phyloP scores from a whole-genome alignment of 2,888 invertebrate species.

The Disparrhopalites patrizii region DNA sequence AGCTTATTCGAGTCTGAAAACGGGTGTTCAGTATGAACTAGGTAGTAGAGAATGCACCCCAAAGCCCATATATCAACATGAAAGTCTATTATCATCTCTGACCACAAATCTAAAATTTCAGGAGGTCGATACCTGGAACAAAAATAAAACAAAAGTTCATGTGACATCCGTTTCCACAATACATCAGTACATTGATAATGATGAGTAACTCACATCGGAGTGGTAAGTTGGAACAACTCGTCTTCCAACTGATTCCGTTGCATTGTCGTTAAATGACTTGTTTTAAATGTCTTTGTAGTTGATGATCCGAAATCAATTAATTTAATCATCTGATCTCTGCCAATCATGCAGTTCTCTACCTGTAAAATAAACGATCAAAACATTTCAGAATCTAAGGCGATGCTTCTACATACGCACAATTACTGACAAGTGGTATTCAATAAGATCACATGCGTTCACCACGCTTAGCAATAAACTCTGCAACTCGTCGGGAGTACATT shows the following conservation, averaged over 20 bases:
- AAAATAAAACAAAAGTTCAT: too few relatives aligned
- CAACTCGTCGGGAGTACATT: too few relatives aligned
- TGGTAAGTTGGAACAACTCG: slow-evolving; percentile 69
- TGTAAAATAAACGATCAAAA: slow-evolving; percentile 12
- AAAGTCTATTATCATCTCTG: slow-evolving; percentile 85
- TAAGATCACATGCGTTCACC: background rate
- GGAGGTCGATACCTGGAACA: slow-evolving; percentile 80
- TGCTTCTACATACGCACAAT: background rate
- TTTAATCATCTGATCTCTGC: slow-evolving; percentile 44
- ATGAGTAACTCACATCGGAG: slow-evolving; percentile 61
- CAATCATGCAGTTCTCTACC: slow-evolving; percentile 46
- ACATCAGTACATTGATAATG: background rate
- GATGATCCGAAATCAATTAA: slow-evolving; percentile 47
- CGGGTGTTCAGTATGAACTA: slow-evolving; percentile 92
- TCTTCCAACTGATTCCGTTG: slow-evolving; percentile 44
- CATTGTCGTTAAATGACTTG: slow-evolving; percentile 38
- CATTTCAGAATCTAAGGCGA: too few relatives aligned
- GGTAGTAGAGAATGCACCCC: slow-evolving; percentile 87
- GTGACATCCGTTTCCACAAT: background rate
- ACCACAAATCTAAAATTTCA: slow-evolving; percentile 98
- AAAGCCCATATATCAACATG: slow-evolving; percentile 94
- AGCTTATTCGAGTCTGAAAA: slow-evolving; percentile 93
- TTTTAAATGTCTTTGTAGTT: slow-evolving; percentile 32
- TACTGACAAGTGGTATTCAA: background rate
- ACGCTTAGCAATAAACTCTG: too few relatives aligned